These are phyloP conservation scores for Callospermophilus lateralis DNA, from an alignment of 2,113 vertebrate species.

Conservation along the genomic window DNA sequence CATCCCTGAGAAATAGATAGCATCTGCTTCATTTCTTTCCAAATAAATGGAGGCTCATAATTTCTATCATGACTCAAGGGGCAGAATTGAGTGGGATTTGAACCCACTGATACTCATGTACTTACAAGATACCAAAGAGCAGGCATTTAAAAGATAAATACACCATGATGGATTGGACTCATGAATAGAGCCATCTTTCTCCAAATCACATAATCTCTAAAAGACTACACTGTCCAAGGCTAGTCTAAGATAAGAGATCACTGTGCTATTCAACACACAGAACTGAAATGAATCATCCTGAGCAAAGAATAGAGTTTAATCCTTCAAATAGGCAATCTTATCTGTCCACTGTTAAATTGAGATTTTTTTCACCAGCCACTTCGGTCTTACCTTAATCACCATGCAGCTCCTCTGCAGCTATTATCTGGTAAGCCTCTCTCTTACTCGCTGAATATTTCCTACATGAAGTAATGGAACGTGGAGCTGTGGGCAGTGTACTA, in stretches of 20 bases:
- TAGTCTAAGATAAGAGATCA: not conserved
- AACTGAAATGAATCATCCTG: not conserved
- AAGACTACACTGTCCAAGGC: not conserved
- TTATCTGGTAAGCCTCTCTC: constrained; percentile 67
- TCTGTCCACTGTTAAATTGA: not conserved
- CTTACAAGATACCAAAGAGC: not conserved
- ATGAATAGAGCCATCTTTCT: not conserved
- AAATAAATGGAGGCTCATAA: not conserved
- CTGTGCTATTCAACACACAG: not conserved
- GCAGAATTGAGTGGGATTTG: not conserved
- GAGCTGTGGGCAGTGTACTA: constrained; percentile 45
- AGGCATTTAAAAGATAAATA: constrained; percentile 38
- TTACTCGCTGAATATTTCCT: constrained; percentile 73
- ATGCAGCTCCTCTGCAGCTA: constrained; percentile 41
- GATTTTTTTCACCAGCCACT: constrained; percentile 47
- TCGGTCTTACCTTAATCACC: constrained; percentile 52
- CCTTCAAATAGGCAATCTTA: constrained; percentile 29
- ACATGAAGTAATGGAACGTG: constrained; percentile 76
- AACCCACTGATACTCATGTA: not conserved
- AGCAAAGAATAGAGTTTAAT: constrained; percentile 47
- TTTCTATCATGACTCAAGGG: not conserved
- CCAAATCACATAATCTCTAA: constrained; percentile 45
- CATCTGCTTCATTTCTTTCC: not conserved
- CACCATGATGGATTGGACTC: not conserved
- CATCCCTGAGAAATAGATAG: not conserved